A percentile compares a stretch with the other conserved stretches of the same genome.
Conservation (phyloP, 2,888 invertebrate genomes). For the Sarcophaga rosellei region DNA sequence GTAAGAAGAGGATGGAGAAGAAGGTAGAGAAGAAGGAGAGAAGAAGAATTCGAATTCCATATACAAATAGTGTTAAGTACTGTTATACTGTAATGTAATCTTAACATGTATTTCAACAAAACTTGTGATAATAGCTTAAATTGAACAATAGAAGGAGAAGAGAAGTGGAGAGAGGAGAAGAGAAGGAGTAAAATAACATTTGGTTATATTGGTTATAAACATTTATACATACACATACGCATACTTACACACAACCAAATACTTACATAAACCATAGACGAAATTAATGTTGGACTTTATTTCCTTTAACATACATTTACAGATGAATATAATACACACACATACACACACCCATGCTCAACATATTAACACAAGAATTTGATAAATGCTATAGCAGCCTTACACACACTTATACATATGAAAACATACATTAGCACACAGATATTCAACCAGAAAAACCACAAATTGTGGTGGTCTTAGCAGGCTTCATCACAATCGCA, state of each 20-base stretch:
- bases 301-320: not conserved
- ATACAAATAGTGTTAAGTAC: not conserved
- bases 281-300: conserved; percentile 36
- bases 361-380: too few species aligned
- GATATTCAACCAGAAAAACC: conserved; percentile 54
- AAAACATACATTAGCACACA: not conserved
- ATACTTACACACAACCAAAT: not conserved
- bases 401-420: not conserved
- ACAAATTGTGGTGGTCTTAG: conserved; percentile 57
- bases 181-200: not conserved
- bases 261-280: conserved; percentile 17
- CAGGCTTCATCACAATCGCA: conserved; percentile 24
- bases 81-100: conserved; percentile 8
- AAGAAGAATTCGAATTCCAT: not conserved
- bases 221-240: not conserved
- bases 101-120: conserved; percentile 12
- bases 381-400: too few species aligned
- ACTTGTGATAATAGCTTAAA: conserved; percentile 8
- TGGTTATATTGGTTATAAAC: not conserved
- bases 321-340: not conserved
- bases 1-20: not conserved
- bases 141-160: too few species aligned
- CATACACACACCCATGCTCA: not conserved
- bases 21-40: too few species aligned
- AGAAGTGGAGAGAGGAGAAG: too few species aligned